These are phyloP conservation scores for Chionodraco myersi DNA, from an alignment of 2,113 vertebrate species.

Conservation along the genomic window DNA sequence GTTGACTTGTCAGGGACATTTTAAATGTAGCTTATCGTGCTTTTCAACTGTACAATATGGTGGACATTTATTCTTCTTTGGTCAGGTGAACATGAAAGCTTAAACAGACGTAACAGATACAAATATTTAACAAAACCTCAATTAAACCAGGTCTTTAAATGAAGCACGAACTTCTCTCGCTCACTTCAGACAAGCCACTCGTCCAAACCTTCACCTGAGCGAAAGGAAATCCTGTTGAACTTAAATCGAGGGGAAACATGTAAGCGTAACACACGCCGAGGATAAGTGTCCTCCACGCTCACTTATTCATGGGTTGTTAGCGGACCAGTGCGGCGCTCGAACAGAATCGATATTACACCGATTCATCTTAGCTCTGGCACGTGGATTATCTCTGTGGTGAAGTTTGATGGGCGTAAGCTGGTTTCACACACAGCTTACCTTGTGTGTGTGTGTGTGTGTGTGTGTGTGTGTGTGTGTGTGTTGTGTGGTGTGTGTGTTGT, in stretches of 20 bases:
- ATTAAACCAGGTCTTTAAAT: conserved; percentile 8
- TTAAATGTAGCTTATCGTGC: not conserved
- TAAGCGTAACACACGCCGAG: conserved; percentile 22
- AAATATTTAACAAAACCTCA: not conserved
- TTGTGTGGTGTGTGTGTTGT: not conserved
- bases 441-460: not conserved
- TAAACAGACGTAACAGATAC: not conserved
- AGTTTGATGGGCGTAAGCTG: conserved; percentile 48
- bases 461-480: not conserved
- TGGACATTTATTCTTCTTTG: not conserved
- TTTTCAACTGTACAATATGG: not conserved
- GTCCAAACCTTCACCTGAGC: conserved; percentile 25
- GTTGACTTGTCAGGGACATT: too few species aligned
- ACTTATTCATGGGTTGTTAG: conserved; percentile 64
- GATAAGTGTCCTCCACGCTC: conserved; percentile 53
- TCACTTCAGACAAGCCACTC: conserved; percentile 8
- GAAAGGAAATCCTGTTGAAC: conserved; percentile 18
- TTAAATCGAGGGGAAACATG: conserved; percentile 45
- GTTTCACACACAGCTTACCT: conserved; percentile 29
- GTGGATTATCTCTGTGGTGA: conserved; percentile 50
- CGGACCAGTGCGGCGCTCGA: conserved; percentile 12
- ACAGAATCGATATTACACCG: conserved; percentile 63
- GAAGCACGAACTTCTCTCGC: not conserved
- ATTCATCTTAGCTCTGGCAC: conserved; percentile 62
- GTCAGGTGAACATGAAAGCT: too few species aligned